Conservation (phyloP, 2,888 invertebrate species). For the Agrenia bidenticulata region DNA sequence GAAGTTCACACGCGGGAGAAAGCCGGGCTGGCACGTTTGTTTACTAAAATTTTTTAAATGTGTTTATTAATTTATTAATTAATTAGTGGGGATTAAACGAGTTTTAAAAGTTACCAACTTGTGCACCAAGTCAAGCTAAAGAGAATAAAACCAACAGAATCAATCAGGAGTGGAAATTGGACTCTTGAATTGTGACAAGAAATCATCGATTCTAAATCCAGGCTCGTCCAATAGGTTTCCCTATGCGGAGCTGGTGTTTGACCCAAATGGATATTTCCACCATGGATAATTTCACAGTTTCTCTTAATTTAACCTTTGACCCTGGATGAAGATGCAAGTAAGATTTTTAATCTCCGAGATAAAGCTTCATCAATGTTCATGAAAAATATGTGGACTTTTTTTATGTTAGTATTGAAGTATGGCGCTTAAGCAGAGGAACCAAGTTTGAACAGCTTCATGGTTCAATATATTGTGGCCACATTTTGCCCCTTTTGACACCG, state of each 20-base stretch:
- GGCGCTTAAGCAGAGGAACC: constrained; percentile 1
- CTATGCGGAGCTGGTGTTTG: too few relatives aligned
- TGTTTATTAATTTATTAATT: not conserved
- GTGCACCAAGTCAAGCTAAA: too few relatives aligned
- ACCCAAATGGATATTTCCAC: not conserved
- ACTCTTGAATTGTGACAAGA: too few relatives aligned
- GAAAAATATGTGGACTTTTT: not conserved
- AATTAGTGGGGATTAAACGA: not conserved
- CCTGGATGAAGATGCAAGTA: not conserved
- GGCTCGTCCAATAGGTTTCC: too few relatives aligned
- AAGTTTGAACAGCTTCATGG: constrained; percentile 4
- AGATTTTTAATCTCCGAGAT: not conserved
- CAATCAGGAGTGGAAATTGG: too few relatives aligned
- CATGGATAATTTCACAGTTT: not conserved
- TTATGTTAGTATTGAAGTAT: constrained; percentile 6
- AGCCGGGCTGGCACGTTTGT: not conserved
- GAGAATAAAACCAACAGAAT: too few relatives aligned
- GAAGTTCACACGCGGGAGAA: constrained; percentile 1
- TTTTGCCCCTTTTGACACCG: too few relatives aligned
- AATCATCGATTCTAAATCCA: too few relatives aligned
- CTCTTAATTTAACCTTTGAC: not conserved
- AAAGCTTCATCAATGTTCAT: not conserved
- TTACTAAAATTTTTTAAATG: not conserved
- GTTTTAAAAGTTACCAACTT: not conserved
- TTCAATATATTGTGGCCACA: too few relatives aligned